Evolutionary conservation across 2,888 invertebrate genomes (phyloP), one percentile per base, ranked within the genome.

Genomic region (Ichneumon xanthorius): DNA sequence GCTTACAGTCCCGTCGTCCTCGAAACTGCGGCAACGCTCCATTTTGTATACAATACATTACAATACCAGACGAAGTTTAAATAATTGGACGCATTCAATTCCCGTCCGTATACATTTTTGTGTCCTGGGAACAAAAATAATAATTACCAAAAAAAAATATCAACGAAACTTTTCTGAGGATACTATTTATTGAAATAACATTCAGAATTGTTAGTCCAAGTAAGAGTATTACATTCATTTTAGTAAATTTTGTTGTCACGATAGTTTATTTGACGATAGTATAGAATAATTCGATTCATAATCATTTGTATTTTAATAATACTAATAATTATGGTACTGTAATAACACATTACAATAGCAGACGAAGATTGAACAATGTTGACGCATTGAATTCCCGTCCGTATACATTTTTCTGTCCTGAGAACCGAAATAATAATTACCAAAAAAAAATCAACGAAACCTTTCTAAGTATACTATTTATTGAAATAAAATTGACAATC

Each of bases 1-100:
- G 58, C 72, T 77, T 68, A 50, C 63, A 63, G 75, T 65, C 75
- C 75, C 50, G 63, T 75, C 50, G 75, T n/a, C 75, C 63, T 63
- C 75, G 63, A 50, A 75, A 63, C 63, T 50, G 50, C 48, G 19
- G 67, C 53, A 67, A 45, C 14, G n/a, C 53, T 30, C 33, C 16
- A 65, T 45, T 55, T 63, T 67, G 50, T 72, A 80, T 71, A 22
- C 48, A 53, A n/a, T 26, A 65, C 9, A 37, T 67, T 33, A 53
- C 30, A 53, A 11, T 67, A 30, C 16, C 22, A 37, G 16, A 76
- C 53, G 3, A 9, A 53, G 53, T 76, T 67, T 53, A 33, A 65
- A 65, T 63, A 63, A 63, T 75, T 75, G 19, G 63, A 26, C 4
- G 19, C 63, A 22, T 22, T 33, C 30, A 65, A 19, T 65, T 65